These are phyloP conservation scores for Auanema sp. DNA, from an alignment of 2,888 invertebrate species.

Conservation along the genomic window DNA sequence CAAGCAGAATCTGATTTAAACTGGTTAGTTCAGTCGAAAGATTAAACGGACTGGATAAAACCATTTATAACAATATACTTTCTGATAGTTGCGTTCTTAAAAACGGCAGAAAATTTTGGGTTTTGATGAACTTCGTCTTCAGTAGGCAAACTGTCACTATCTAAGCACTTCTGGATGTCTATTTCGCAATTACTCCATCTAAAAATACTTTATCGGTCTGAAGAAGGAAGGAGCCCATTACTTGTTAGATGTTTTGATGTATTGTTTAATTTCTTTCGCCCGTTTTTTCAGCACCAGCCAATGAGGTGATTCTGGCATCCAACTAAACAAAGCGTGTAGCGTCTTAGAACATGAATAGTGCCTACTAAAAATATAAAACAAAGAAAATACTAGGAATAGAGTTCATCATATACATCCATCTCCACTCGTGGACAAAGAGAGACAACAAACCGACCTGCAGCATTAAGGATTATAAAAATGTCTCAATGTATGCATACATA, in stretches of 20 bases:
- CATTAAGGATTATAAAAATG: constrained; percentile 3
- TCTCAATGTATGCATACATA: constrained; percentile 3
- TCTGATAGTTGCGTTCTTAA: constrained; percentile 1
- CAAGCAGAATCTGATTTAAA: constrained; percentile 18
- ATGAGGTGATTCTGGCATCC: constrained; percentile 26
- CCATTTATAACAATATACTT: constrained; percentile 17
- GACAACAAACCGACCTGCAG: neutral
- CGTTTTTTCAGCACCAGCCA: constrained; percentile 21
- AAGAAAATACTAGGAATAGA: constrained; percentile 6
- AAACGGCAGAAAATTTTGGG: neutral
- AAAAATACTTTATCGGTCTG: neutral
- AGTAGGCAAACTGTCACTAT: constrained; percentile 7
- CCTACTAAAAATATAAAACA: constrained; percentile 7
- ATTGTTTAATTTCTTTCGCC: constrained; percentile 7
- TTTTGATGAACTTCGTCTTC: neutral
- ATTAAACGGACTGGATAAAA: constrained; percentile 10
- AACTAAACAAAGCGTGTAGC: neutral
- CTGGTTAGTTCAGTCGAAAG: neutral
- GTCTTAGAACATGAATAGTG: neutral
- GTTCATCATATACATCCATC: constrained; percentile 13
- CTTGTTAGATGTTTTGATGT: constrained; percentile 12
- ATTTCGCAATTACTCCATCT: constrained; percentile 3
- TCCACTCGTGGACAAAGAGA: constrained; percentile 8
- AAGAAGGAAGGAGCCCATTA: constrained; percentile 12
- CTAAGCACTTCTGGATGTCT: constrained; percentile 1